Evolutionary conservation across 2,113 vertebrate species (phyloP).

Genomic region (Theristicus caerulescens): DNA sequence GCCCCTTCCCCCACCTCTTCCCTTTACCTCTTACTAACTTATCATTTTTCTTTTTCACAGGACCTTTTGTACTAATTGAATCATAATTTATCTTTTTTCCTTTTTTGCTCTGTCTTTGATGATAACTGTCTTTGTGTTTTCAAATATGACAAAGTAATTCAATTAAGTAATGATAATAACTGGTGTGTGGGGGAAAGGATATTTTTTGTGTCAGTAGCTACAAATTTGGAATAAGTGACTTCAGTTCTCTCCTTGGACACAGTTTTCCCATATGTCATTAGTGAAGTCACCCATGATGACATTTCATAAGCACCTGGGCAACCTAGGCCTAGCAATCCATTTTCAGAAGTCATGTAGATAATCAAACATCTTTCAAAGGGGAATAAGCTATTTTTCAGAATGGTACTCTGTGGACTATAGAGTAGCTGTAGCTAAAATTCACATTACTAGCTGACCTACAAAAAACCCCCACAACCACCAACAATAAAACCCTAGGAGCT

Average conservation of each 20-base stretch:
- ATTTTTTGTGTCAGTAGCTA: not conserved
- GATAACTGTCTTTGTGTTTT: not conserved
- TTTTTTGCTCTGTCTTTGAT: not conserved
- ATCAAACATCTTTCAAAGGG: not conserved
- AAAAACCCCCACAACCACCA: not conserved
- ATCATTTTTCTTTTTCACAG: not conserved
- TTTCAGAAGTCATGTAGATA: not conserved
- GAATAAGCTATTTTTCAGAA: not conserved
- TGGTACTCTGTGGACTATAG: not conserved
- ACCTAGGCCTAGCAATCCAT: not conserved
- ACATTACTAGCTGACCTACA: not conserved
- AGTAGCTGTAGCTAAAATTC: not conserved
- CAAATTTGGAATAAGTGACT: not conserved
- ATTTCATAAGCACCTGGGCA: not conserved
- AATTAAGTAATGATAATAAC: not conserved
- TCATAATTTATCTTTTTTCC: not conserved
- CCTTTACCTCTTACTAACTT: not conserved
- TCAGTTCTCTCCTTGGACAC: not conserved
- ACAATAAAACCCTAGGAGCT: not conserved
- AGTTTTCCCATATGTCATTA: not conserved
- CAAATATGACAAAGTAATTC: not conserved
- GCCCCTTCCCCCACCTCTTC: not conserved
- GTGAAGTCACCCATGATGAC: not conserved
- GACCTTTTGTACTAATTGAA: not conserved
- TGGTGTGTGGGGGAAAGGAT: fast-evolving